Percentiles rank a stretch among this genome's conserved stretches.
These are phyloP conservation scores for Parus major DNA, from an alignment of 2,113 vertebrate species.

Conservation along the genomic window DNA sequence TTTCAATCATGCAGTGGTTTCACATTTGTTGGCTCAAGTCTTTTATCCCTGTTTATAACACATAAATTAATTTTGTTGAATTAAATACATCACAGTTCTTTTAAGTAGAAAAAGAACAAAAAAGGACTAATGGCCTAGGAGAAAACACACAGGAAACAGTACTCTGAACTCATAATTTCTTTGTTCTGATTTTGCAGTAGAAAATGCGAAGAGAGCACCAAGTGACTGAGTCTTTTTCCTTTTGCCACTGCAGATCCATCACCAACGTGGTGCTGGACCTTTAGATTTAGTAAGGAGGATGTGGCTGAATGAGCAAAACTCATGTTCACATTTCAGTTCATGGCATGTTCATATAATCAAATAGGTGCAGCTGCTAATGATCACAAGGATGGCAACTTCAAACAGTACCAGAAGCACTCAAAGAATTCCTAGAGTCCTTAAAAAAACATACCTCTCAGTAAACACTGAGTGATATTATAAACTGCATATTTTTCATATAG, in stretches of 20 bases:
- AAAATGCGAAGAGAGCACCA: neutral
- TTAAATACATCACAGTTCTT: accelerated
- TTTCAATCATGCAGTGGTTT: neutral
- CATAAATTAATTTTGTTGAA: neutral
- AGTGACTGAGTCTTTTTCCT: neutral
- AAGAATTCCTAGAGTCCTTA: neutral
- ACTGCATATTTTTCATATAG: neutral
- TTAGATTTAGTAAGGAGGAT: neutral
- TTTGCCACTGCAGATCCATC: neutral
- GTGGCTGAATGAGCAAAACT: neutral
- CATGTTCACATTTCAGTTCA: no score
- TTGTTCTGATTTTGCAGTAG: neutral
- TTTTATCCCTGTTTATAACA: neutral
- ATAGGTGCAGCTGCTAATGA: neutral
- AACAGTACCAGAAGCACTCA: neutral
- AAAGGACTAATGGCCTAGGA: neutral
- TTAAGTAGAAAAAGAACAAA: neutral
- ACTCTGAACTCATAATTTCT: neutral
- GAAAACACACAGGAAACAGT: neutral
- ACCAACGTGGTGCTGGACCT: neutral
- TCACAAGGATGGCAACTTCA: neutral
- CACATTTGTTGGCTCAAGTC: accelerated
- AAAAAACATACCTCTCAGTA: neutral
- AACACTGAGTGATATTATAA: neutral
- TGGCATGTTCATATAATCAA: neutral